Conservation (phyloP, 2,797 vertebrate genomes). For the Sebastes hubbsi region DNA sequence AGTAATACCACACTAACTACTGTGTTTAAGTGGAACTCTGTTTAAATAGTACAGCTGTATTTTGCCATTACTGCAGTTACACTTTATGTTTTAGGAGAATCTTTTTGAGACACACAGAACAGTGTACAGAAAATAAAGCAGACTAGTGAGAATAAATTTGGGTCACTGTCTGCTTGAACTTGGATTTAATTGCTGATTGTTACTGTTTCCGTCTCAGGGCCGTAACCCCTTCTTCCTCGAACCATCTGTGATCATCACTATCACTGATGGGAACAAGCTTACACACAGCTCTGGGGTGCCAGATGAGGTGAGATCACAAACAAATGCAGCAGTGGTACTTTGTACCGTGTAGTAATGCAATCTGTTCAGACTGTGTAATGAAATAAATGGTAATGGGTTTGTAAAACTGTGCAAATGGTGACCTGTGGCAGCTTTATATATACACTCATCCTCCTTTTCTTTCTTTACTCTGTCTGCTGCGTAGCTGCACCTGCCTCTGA, state of each 20-base stretch:
- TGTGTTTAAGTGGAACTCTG: background rate
- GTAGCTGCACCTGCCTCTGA: slow-evolving; percentile 96
- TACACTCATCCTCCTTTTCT: background rate
- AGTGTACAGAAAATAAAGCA: background rate
- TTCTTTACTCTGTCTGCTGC: background rate
- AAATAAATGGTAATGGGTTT: background rate
- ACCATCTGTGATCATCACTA: slow-evolving; percentile 98
- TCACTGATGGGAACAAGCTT: slow-evolving; percentile 99
- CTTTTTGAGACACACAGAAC: background rate
- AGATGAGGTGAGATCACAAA: slow-evolving; percentile 90
- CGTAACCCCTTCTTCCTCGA: slow-evolving; percentile 99
- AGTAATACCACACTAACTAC: background rate
- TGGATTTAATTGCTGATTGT: slow-evolving; percentile 42
- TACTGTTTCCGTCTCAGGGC: slow-evolving; percentile 83
- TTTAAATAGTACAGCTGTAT: background rate
- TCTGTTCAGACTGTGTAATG: background rate
- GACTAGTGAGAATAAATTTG: background rate
- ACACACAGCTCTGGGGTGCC: slow-evolving; percentile 94
- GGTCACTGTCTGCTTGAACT: slow-evolving; percentile 6
- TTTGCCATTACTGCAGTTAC: background rate
- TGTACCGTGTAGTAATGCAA: background rate
- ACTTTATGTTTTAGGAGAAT: background rate
- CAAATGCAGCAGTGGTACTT: background rate
- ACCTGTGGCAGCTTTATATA: background rate
- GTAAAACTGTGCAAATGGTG: background rate